A percentile compares a stretch with the other conserved stretches of the same genome.
Conservation (phyloP, 1,140 invertebrate genomes). For the Cotesia vestalis region DNA sequence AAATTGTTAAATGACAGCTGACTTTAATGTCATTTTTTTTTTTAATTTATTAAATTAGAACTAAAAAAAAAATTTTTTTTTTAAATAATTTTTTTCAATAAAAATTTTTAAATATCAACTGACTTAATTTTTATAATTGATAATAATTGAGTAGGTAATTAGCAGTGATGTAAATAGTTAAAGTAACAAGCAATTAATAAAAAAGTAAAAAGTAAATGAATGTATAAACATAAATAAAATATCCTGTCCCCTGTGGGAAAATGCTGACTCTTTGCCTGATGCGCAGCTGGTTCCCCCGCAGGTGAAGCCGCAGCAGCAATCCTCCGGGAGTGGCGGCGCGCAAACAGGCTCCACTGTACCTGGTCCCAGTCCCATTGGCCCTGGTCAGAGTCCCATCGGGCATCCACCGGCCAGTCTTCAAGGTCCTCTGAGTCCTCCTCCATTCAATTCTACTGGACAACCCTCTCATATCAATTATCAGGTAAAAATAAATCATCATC, state of each 20-base stretch:
- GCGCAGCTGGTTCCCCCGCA: conserved; percentile 69
- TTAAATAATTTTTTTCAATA: conserved; percentile 2
- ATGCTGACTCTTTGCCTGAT: conserved; percentile 68
- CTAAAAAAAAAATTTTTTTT: not conserved
- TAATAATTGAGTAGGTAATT: conserved; percentile 10
- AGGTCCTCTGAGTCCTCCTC: conserved; percentile 64
- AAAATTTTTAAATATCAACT: not conserved
- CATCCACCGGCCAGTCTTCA: conserved; percentile 68
- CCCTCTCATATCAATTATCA: conserved; percentile 70
- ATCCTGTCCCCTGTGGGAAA: conserved; percentile 67
- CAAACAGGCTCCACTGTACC: conserved; percentile 62
- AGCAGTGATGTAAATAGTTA: conserved; percentile 55
- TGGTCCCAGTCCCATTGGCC: conserved; percentile 63
- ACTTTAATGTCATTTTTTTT: too few relatives aligned
- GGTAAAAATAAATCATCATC: conserved; percentile 51
- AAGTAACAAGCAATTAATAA: conserved; percentile 43
- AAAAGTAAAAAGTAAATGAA: not conserved
- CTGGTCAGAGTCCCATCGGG: conserved; percentile 69
- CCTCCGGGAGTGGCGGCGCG: conserved; percentile 62
- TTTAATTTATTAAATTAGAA: not conserved
- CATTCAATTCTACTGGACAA: conserved; percentile 65
- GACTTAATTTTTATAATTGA: not conserved
- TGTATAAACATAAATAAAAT: not conserved
- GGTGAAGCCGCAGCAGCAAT: conserved; percentile 80
- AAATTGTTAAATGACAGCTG: too few relatives aligned